A percentile compares a stretch with the other conserved stretches of the same genome.
These are phyloP conservation scores for Orthosia gothica DNA, from an alignment of 2,888 invertebrate species.

Conservation along the genomic window DNA sequence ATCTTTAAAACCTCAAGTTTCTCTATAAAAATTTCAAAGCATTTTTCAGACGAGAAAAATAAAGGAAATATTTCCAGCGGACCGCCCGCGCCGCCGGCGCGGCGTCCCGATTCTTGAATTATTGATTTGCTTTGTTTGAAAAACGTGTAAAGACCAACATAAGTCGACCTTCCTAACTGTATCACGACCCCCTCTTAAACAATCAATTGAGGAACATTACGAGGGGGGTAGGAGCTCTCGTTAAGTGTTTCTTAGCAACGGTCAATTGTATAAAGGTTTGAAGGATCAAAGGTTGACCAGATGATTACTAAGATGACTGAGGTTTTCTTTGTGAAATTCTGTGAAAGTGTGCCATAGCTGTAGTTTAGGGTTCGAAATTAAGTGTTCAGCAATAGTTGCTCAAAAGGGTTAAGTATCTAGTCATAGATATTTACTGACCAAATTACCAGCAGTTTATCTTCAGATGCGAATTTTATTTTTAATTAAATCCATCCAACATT, in stretches of 20 bases:
- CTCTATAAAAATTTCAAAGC: slow-evolving; percentile 66
- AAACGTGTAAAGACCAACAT: slow-evolving; percentile 68
- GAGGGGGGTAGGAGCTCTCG: slow-evolving; percentile 64
- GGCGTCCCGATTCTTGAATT: slow-evolving; percentile 72
- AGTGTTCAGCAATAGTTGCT: slow-evolving; percentile 14
- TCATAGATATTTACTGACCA: slow-evolving; percentile 21
- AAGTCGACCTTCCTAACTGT: slow-evolving; percentile 64
- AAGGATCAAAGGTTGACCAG: slow-evolving; percentile 75
- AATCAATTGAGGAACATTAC: slow-evolving; percentile 63
- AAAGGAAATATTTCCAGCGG: slow-evolving; percentile 61
- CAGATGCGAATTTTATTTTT: not conserved
- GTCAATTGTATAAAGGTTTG: slow-evolving; percentile 63
- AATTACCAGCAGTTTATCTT: not conserved
- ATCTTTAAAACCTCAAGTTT: slow-evolving; percentile 61
- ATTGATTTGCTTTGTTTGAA: slow-evolving; percentile 80
- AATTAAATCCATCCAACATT: not conserved
- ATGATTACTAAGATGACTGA: slow-evolving; percentile 71
- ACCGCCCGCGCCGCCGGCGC: slow-evolving; percentile 47
- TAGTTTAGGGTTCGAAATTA: slow-evolving; percentile 32
- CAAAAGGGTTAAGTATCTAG: not conserved
- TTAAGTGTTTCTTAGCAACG: slow-evolving; percentile 71
- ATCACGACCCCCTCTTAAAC: slow-evolving; percentile 50
- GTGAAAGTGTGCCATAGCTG: slow-evolving; percentile 14
- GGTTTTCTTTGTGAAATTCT: slow-evolving; percentile 64
- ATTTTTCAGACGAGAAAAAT: slow-evolving; percentile 64